phyloP scores from a whole-genome alignment of 1,140 invertebrate genomes.

The Lordiphosa clarofinis region DNA sequence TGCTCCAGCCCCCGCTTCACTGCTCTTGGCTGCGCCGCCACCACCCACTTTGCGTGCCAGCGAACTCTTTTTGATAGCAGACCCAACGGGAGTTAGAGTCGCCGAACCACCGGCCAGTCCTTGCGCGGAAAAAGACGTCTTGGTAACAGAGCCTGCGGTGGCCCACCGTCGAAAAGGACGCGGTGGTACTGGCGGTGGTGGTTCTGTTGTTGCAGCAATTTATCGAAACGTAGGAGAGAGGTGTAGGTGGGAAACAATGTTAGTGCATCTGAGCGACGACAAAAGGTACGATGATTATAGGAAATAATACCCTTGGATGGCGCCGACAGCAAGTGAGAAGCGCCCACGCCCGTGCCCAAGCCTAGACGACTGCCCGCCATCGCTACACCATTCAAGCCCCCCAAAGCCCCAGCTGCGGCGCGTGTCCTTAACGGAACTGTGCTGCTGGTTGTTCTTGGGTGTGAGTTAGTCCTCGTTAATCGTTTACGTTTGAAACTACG shows the following conservation, averaged over 20 bases:
- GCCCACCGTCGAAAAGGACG: slow-evolving; percentile 16
- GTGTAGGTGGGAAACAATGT: slow-evolving; percentile 44
- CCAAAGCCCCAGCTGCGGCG: slow-evolving; percentile 14
- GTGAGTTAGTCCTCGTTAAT: too few species aligned
- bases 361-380: slow-evolving; percentile 4
- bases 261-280: slow-evolving; percentile 34
- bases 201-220: slow-evolving; percentile 12
- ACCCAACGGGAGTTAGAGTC: background rate
- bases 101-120: background rate
- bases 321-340: slow-evolving; percentile 3
- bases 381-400: background rate
- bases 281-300: slow-evolving; percentile 11
- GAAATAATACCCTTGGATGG: slow-evolving; percentile 42
- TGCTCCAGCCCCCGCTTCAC: background rate
- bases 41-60: slow-evolving; percentile 35
- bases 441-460: too few species aligned
- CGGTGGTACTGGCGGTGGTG: slow-evolving; percentile 1
- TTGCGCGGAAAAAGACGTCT: slow-evolving; percentile 16
- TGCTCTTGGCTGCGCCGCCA: slow-evolving; percentile 21
- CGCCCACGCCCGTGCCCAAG: slow-evolving; percentile 10
- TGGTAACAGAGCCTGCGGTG: slow-evolving; percentile 14
- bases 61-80: slow-evolving; percentile 39
- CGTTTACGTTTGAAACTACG: slow-evolving; percentile 5
- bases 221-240: slow-evolving; percentile 23
- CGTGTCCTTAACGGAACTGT: background rate